phyloP scores from a whole-genome alignment of 2,888 invertebrate species.

The Argyresthia albistria region DNA sequence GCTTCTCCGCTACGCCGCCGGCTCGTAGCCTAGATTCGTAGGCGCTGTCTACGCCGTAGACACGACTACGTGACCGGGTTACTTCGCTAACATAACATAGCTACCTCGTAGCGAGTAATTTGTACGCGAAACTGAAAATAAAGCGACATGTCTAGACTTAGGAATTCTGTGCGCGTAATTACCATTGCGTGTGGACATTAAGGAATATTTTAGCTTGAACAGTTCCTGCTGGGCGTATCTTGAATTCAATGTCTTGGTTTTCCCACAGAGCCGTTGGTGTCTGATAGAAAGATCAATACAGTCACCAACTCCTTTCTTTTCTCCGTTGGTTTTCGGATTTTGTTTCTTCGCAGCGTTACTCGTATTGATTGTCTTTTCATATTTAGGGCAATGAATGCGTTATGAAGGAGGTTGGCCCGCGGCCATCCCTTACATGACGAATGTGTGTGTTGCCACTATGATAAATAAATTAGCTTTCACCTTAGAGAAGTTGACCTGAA shows the following conservation, averaged over 20 bases:
- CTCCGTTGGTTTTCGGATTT: conserved; percentile 16
- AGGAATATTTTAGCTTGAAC: no score
- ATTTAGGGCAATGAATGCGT: conserved; percentile 42
- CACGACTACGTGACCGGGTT: conserved; percentile 42
- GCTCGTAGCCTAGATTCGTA: conserved; percentile 7
- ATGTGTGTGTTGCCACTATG: background rate
- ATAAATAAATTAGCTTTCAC: background rate
- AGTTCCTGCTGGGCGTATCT: no score
- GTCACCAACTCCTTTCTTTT: conserved; percentile 27
- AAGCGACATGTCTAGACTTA: no score
- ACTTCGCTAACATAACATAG: conserved; percentile 9
- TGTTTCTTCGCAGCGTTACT: no score
- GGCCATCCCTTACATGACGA: no score
- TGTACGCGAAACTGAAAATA: conserved; percentile 8
- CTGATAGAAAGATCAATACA: conserved; percentile 22
- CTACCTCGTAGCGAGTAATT: background rate
- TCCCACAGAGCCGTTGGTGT: no score
- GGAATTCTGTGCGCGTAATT: no score
- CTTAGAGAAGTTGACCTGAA: background rate
- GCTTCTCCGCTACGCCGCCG: background rate
- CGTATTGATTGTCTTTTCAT: conserved; percentile 36
- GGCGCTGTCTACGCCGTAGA: conserved; percentile 22
- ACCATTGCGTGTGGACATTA: no score
- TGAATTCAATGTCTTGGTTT: no score
- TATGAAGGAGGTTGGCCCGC: conserved; percentile 14